Evolutionary conservation across 2,113 vertebrate genomes (phyloP).

Genomic region (Cebidichthys violaceus): DNA sequence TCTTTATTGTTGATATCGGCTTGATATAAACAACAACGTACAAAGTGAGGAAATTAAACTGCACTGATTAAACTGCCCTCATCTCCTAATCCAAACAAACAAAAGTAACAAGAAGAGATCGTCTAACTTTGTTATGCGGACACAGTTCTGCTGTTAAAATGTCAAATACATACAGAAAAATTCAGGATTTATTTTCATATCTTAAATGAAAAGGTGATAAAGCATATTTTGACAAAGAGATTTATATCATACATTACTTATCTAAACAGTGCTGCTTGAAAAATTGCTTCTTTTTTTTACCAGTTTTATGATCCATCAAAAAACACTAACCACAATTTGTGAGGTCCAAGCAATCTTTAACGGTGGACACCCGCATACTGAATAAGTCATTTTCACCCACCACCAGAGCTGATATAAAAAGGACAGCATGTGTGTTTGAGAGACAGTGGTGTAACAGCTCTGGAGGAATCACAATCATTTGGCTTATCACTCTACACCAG

Average conservation of each 20-base stretch:
- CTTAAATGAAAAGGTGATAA: constrained; percentile 11
- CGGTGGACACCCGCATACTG: constrained; percentile 13
- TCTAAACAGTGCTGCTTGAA: neutral
- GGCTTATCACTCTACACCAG: constrained; percentile 65
- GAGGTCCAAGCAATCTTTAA: constrained; percentile 9
- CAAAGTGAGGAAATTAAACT: constrained; percentile 1
- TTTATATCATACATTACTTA: neutral
- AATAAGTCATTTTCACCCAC: constrained; percentile 23
- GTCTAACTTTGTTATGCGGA: neutral
- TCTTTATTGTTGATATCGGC: neutral
- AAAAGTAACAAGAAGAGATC: neutral
- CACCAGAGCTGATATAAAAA: constrained; percentile 30
- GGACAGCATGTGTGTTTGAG: constrained; percentile 42
- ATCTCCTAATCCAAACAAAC: neutral
- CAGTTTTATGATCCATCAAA: constrained; percentile 14
- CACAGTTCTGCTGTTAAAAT: neutral
- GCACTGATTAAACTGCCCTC: neutral
- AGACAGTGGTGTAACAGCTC: constrained; percentile 37
- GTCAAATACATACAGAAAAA: neutral
- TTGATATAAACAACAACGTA: constrained; percentile 13
- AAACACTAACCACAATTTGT: neutral
- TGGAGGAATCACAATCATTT: constrained; percentile 55
- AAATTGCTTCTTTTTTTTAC: neutral
- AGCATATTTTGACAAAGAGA: neutral
- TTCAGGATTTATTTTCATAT: neutral